A percentile compares a stretch with the other conserved stretches of the same genome.
phyloP scores from a whole-genome alignment of 2,888 invertebrate species.

The Chaetogeoica ovagalla region DNA sequence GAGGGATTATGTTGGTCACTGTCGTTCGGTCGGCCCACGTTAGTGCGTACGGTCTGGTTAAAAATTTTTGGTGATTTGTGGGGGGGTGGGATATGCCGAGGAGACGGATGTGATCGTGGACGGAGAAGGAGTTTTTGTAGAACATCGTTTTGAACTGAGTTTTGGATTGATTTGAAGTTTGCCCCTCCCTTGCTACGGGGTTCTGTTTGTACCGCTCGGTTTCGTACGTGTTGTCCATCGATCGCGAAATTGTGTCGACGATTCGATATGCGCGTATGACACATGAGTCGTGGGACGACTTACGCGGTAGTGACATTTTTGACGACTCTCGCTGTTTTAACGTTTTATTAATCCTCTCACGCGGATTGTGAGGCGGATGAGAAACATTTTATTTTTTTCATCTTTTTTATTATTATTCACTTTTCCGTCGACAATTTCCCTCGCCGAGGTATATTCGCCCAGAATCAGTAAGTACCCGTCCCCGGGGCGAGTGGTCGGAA shows the following conservation, averaged over 20 bases:
- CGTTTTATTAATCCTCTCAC: constrained; percentile 16
- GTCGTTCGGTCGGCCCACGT: too few relatives aligned
- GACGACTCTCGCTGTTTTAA: constrained; percentile 32
- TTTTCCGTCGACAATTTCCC: constrained; percentile 11
- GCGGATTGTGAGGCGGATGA: not conserved
- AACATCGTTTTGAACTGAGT: too few relatives aligned
- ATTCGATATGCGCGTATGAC: too few relatives aligned
- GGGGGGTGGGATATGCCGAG: too few relatives aligned
- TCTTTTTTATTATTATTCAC: not conserved
- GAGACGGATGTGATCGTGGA: too few relatives aligned
- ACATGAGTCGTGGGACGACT: not conserved
- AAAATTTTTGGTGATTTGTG: too few relatives aligned
- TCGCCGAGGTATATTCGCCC: constrained; percentile 11
- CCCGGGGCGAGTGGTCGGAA: constrained; percentile 31
- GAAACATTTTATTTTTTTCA: not conserved
- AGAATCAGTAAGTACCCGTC: constrained; percentile 8
- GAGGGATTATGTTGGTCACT: too few relatives aligned
- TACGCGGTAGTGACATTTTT: not conserved
- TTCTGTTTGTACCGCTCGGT: too few relatives aligned
- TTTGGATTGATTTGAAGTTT: too few relatives aligned
- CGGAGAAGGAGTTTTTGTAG: too few relatives aligned
- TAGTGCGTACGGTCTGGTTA: too few relatives aligned
- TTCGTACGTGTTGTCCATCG: not conserved
- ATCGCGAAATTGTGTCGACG: not conserved
- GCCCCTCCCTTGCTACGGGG: too few relatives aligned